Percentiles rank a stretch among this genome's conserved stretches.
Conservation (phyloP, 92 coral and sea anemone genomes). For the Epizoanthus fatuus region DNA sequence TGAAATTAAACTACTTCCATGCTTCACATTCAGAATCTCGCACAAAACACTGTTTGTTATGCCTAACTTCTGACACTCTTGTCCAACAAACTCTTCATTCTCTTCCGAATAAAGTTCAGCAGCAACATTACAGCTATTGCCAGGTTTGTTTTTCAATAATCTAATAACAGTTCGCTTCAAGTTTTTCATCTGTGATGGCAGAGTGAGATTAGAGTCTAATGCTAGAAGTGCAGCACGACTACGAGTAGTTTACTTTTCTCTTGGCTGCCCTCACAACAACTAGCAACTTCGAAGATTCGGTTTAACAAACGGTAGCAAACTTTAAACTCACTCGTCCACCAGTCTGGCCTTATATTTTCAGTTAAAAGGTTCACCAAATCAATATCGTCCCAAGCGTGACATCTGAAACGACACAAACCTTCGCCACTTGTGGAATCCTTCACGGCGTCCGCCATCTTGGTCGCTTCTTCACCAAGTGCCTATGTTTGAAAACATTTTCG, state of each 20-base stretch:
- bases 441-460: background rate
- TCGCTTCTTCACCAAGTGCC: background rate
- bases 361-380: slow-evolving; percentile 11
- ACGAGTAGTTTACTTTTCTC: slow-evolving; percentile 1
- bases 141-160: background rate
- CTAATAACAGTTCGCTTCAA: slow-evolving; percentile 4
- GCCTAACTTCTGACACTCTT: slow-evolving; percentile 22
- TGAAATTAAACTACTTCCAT: background rate
- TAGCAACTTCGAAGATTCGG: slow-evolving; percentile 9
- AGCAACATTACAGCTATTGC: slow-evolving; percentile 6
- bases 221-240: slow-evolving; percentile 12
- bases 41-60: slow-evolving; percentile 16
- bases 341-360: slow-evolving; percentile 12
- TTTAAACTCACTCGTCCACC: slow-evolving; percentile 21
- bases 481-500: slow-evolving; percentile 17
- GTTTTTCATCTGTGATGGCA: background rate
- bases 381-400: slow-evolving; percentile 21
- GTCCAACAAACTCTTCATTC: slow-evolving; percentile 23
- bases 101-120: slow-evolving; percentile 9
- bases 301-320: slow-evolving; percentile 4
- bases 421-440: background rate
- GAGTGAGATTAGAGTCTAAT: slow-evolving; percentile 3
- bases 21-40: slow-evolving; percentile 8
- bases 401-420: slow-evolving; percentile 26
- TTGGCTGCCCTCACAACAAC: slow-evolving; percentile 18